These are phyloP conservation scores for Axinella damicornis DNA, from an alignment of 37 sponge, comb jelly and placozoan species.

Conservation along the genomic window DNA sequence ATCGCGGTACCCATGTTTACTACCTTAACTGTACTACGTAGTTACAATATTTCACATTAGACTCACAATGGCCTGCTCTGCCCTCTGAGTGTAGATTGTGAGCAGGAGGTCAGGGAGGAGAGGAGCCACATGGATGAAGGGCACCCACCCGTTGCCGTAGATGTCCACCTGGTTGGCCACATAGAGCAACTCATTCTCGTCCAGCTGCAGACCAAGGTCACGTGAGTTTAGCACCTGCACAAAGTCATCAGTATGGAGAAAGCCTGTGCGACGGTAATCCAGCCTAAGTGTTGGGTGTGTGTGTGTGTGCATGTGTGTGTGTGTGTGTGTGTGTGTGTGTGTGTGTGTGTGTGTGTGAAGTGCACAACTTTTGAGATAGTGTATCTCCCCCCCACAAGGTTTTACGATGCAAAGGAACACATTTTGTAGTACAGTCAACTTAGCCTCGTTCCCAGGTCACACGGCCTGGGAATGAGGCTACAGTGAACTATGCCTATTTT, in stretches of 20 bases:
- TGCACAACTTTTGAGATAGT: no score
- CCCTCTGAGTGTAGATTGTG: constrained; percentile 44
- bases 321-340: no score
- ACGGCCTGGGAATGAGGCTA: no score
- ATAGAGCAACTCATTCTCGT: constrained; percentile 52
- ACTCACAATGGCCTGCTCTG: constrained; percentile 47
- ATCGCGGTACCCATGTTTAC: no score
- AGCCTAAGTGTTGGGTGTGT: not conserved
- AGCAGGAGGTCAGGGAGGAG: constrained; percentile 40
- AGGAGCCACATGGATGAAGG: constrained; percentile 21
- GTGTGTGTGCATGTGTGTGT: not conserved
- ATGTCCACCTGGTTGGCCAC: constrained; percentile 26
- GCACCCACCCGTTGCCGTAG: constrained; percentile 32
- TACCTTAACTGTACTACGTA: no score
- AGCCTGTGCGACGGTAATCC: constrained; percentile 12
- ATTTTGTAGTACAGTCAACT: no score
- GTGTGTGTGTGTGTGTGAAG: no score
- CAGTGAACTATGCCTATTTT: no score
- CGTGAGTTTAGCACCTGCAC: constrained; percentile 41
- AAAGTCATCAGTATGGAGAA: constrained; percentile 38
- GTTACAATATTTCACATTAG: no score
- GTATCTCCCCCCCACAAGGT: no score
- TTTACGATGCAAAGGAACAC: no score
- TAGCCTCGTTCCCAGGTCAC: no score
- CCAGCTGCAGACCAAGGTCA: constrained; percentile 56